Evolutionary conservation across 2,113 vertebrate species (phyloP), one percentile per base, ranked within the genome.

Genomic region (Psilopsiagon aurifrons): DNA sequence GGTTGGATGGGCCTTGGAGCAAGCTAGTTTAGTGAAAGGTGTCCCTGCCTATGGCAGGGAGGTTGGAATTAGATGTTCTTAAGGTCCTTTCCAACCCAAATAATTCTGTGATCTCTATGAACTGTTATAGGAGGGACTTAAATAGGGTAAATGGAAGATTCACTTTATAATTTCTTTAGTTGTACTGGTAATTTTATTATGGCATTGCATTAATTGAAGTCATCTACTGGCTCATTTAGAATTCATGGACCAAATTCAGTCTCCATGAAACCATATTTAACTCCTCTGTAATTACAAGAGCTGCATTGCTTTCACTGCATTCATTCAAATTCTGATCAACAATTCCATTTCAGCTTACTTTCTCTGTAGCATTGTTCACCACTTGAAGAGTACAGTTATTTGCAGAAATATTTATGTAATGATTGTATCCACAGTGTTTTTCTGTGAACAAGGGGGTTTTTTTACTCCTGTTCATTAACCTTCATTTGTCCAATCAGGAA

Each of bases 271-370:
- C 80, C 69, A 43, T 47, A 93, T 92, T 86, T 78, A 92, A 76
- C 57, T 66, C 60, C 90, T 68, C 35, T 73, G 83, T 95, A 79
- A 88, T 92, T 86, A 88, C 25, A 22, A 2, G 4, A 84, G 80
- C 83, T 33, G 2, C 82, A 55, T 60, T 83, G 49, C 51, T 92
- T 91, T 55, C 68, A 51, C 22, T 79, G 68, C 31, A 39, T 76
- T 92, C 83, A 95, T 95, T 86, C 64, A 67, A 33, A 95, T 96
- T 92, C 88, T 88, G 60, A 93, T 88, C 90, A 94, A 82, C 78
- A 67, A 5, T 62, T 83, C 62, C 43, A 17, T 64, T 63, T 66
- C 57, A 92, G 71, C 64, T 44, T 39, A n/a, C 63, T 78, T 93
- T 71, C 64, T 81, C 60, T 44, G 55, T 70, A 27, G 23, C 49